Conservation (phyloP, 2,888 invertebrate genomes). For the Eupithecia abbreviata region DNA sequence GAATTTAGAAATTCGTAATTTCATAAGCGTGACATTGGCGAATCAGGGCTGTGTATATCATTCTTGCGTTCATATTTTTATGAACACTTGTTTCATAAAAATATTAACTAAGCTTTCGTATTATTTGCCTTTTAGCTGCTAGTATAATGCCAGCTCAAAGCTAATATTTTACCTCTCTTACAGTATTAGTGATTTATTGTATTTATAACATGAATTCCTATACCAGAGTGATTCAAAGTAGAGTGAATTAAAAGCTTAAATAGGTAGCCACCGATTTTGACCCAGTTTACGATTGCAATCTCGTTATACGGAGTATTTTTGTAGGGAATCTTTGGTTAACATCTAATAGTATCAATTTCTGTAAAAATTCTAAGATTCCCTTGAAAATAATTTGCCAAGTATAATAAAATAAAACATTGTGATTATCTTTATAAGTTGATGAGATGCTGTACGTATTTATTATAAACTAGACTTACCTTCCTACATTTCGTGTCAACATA, state of each 20-base stretch:
- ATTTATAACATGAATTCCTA: slow-evolving; percentile 18
- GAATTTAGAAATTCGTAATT: slow-evolving; percentile 15
- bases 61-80: not conserved
- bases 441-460: slow-evolving; percentile 28
- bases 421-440: slow-evolving; percentile 25
- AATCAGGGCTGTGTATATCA: not conserved
- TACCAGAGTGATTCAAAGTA: not conserved
- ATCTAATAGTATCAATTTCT: not conserved
- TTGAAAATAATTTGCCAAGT: not conserved
- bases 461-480: slow-evolving; percentile 19
- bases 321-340: not conserved
- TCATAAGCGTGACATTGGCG: slow-evolving; percentile 4
- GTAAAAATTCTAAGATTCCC: not conserved
- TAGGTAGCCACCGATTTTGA: slow-evolving; percentile 43
- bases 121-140: not conserved
- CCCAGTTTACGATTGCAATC: slow-evolving; percentile 23
- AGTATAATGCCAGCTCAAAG: slow-evolving; percentile 20
- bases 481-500: not conserved
- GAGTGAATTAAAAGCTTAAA: slow-evolving; percentile 33
- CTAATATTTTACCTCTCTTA: slow-evolving; percentile 22
- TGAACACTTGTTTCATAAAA: not conserved
- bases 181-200: slow-evolving; percentile 36
- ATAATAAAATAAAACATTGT: slow-evolving; percentile 17
- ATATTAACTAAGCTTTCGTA: not conserved
- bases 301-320: not conserved